Conservation (phyloP, 2,797 vertebrate genomes). For the Hoplostethus mediterraneus region DNA sequence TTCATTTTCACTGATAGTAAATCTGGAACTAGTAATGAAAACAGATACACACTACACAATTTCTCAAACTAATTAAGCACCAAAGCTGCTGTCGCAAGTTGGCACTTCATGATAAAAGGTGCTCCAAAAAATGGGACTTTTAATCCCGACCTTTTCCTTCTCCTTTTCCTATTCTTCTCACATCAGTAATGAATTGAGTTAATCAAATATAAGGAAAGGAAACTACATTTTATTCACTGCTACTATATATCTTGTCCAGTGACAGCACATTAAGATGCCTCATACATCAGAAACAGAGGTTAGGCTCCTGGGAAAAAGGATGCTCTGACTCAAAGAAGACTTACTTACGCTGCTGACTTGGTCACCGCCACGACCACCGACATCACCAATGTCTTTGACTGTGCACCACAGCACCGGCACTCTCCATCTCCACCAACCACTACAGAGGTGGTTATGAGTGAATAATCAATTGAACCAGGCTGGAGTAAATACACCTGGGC, state of each 20-base stretch:
- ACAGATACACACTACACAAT: too few relatives aligned
- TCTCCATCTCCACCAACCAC: conserved; percentile 2
- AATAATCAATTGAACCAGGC: conserved; percentile 44
- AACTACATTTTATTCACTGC: background rate
- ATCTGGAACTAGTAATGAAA: background rate
- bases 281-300: too few relatives aligned
- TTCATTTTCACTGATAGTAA: background rate
- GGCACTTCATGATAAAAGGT: too few relatives aligned
- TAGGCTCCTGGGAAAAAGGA: too few relatives aligned
- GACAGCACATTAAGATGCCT: background rate
- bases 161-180: background rate
- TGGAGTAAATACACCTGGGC: conserved; percentile 63
- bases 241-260: background rate
- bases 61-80: too few relatives aligned
- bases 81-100: too few relatives aligned
- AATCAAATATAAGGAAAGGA: background rate
- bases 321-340: background rate
- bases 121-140: too few relatives aligned
- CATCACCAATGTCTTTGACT: background rate
- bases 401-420: conserved; percentile 9
- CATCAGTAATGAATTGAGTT: background rate
- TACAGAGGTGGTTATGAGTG: conserved; percentile 37
- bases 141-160: too few relatives aligned
- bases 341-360: background rate
- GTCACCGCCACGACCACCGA: conserved; percentile 4